Evolutionary conservation across 1,140 invertebrate species (phyloP), one percentile per base, ranked within the genome.

Genomic region (Drosophila paulistorum): DNA sequence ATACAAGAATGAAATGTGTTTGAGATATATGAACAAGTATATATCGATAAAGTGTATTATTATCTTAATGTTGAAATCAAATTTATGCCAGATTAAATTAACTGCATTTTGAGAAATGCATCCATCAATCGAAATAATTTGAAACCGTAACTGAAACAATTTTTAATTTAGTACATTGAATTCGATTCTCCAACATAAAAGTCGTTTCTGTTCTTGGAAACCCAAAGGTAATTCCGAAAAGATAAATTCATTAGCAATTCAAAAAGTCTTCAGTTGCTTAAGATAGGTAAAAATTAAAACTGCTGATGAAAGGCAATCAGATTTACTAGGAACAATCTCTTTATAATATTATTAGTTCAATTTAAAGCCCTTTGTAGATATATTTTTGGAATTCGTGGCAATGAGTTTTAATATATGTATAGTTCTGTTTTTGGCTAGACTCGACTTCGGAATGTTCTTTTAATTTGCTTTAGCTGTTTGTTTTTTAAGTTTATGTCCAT

Each of bases 71-170:
- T 5, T 51, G 17, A 51, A 51, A 51, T 51, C 45, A 51, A 51
- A 51, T 51, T 51, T 51, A 51, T 51, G 45, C 45, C 45, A 51
- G 11, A 20, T 51, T 51, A 23, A 11, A 51, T 51, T 51, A 51
- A 51, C 45, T 51, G 45, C 17, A 51, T 23, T 23, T 51, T 23
- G 45, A 51, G 17, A 51, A 23, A 51, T 51, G 45, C 45, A 51
- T 51, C 45, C 9, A 51, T 51, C 23, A 11, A 23, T 1, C 45
- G 7, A 51, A 51, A 51, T 11, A 10, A 23, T 23, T 3, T 51
- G 45, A 11, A 4, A 23, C 2, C 17, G 6, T 6, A 17, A 17
- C 14, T 7, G 9, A 51, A 23, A 23, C 45, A 9, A 51, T 23
- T 20, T 20, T 51, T 23, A 3, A 11, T 23, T 5, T 4, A 23